phyloP scores from a whole-genome alignment of 2,797 vertebrate genomes.

The Amphiprion clarkii region DNA sequence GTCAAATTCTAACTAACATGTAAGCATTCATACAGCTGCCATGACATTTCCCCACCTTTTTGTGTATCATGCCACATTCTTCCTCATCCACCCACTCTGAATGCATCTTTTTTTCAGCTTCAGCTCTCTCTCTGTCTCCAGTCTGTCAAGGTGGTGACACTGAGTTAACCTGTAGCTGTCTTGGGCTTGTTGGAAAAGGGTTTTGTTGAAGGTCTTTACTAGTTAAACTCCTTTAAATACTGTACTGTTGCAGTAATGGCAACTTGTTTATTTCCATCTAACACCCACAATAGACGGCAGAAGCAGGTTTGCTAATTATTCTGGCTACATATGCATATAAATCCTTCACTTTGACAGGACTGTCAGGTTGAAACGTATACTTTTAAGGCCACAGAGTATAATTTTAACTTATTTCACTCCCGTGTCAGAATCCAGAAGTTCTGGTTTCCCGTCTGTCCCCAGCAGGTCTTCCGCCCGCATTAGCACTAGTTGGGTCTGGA shows the following conservation, averaged over 20 bases:
- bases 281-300: neutral
- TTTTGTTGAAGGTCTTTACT: neutral
- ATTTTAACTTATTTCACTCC: neutral
- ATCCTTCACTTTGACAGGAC: neutral
- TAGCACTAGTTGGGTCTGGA: constrained; percentile 8
- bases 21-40: too few species aligned
- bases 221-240: neutral
- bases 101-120: too few species aligned
- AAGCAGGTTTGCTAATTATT: neutral
- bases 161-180: neutral
- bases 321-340: neutral
- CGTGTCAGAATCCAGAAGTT: neutral
- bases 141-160: neutral
- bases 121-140: neutral
- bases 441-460: neutral
- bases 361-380: neutral
- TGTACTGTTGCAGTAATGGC: neutral
- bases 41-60: too few species aligned
- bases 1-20: too few species aligned
- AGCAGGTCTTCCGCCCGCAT: neutral
- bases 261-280: neutral
- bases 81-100: neutral
- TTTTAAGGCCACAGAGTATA: neutral
- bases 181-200: neutral
- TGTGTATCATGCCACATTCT: neutral